phyloP scores from a whole-genome alignment of 1,140 invertebrate genomes.

The Stegodyphus dumicola region DNA sequence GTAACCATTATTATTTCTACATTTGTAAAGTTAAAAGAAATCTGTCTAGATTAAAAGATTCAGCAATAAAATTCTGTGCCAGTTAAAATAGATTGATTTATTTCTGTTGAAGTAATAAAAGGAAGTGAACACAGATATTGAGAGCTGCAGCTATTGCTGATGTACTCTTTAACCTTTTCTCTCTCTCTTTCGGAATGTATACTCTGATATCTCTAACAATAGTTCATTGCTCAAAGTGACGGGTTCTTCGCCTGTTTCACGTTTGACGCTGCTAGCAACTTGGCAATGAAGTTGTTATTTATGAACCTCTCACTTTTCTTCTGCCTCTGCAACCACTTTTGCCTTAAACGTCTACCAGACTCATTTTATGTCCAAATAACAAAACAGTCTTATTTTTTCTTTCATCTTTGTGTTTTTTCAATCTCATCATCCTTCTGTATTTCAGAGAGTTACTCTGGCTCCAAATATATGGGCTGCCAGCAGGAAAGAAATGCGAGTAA shows the following conservation, averaged over 20 bases:
- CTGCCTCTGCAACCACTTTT: not conserved
- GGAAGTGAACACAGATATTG: not conserved
- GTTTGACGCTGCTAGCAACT: constrained; percentile 23
- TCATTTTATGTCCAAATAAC: constrained; percentile 57
- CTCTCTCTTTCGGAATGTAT: constrained; percentile 2
- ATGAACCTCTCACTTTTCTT: constrained; percentile 15
- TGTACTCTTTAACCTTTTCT: constrained; percentile 39
- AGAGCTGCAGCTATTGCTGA: not conserved
- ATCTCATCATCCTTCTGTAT: too few species aligned
- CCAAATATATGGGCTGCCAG: too few species aligned
- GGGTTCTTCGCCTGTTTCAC: not conserved
- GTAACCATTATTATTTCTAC: too few species aligned
- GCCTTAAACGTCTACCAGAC: constrained; percentile 20
- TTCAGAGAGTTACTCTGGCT: too few species aligned
- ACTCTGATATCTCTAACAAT: constrained; percentile 49
- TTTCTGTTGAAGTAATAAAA: not conserved
- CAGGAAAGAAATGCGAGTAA: too few species aligned
- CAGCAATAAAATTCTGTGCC: too few species aligned
- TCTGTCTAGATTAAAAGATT: too few species aligned
- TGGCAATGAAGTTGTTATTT: constrained; percentile 46
- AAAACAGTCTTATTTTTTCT: constrained; percentile 49
- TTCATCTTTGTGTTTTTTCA: not conserved
- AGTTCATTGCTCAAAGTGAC: constrained; percentile 29
- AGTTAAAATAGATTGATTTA: too few species aligned
- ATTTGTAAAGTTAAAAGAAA: too few species aligned